Evolutionary conservation across 1,140 invertebrate genomes (phyloP), one percentile per base, ranked within the genome.

Genomic region (Formica exsecta): DNA sequence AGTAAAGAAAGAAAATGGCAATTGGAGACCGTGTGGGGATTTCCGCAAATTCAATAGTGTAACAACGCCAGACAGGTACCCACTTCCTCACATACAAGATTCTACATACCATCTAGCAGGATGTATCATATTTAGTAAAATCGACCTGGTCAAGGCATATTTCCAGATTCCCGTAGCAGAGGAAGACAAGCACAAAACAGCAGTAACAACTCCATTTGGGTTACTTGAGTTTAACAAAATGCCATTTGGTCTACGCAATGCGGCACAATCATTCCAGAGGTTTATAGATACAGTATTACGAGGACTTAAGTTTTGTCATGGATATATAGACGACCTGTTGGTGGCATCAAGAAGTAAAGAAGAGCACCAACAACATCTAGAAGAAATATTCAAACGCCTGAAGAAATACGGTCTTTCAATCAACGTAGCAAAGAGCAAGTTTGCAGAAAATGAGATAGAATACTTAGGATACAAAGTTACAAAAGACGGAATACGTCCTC

Each of bases 141-240:
- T 96, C 0, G 96, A 96, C 90, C 76, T 96, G 3, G 75, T 85
- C 0, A 92, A 91, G 44, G 96, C 96, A 0, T 96, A 95, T 86
- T 93, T 94, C 86, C 96, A 95, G 65, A 93, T 95, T 0, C 93
- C 94, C 0, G 86, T 95, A 0, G 79, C 84, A 0, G 57, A 80
- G 2, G 90, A 93, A 13, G 94, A 95, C 75, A 89, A 93, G 7
- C 25, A 59, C 9, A 95, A 95, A 81, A 95, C 93, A 1, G 93
- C 94, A 0, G 90, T 95, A 13, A 92, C 83, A 0, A 95, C 94
- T 1, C 93, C 92, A 3, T 94, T 94, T 48, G 92, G 89, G 1
- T 61, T 88, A 22, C 93, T 86, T 41, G 93, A 95, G 68, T 95
- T 91, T 76, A 19, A 76, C 0, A 59, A 81, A 4, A 94, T 96